These are phyloP conservation scores for Odocoileus hemionus DNA, from an alignment of 2,113 vertebrate species.

Conservation along the genomic window DNA sequence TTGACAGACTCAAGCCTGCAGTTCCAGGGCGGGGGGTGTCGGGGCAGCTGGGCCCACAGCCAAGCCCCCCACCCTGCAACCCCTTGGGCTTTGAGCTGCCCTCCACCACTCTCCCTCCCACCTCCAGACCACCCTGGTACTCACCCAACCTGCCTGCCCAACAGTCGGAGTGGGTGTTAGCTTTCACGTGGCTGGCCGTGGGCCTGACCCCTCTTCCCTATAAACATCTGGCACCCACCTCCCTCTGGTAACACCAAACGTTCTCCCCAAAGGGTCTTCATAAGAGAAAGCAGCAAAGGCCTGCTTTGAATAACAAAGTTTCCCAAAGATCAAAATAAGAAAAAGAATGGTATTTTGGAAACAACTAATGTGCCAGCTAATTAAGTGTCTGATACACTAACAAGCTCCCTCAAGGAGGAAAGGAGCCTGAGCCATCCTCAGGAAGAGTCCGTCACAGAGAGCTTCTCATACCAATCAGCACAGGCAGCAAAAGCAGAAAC, in stretches of 20 bases:
- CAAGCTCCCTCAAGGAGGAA: not conserved
- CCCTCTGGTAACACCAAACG: not conserved
- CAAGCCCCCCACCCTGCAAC: not conserved
- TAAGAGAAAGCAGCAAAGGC: not conserved
- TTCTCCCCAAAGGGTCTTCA: not conserved
- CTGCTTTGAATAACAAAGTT: constrained; percentile 24
- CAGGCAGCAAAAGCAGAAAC: not conserved
- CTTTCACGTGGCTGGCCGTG: not conserved
- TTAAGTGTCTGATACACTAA: constrained; percentile 51
- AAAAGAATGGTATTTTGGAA: constrained; percentile 61
- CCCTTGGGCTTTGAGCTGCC: not conserved
- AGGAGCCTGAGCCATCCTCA: not conserved
- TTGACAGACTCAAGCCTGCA: not conserved
- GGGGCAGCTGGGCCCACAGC: not conserved
- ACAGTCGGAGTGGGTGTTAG: not conserved
- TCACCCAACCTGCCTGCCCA: constrained; percentile 22
- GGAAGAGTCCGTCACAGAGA: not conserved
- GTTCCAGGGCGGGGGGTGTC: not conserved
- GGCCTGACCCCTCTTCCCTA: not conserved
- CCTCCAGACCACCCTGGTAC: constrained; percentile 50
- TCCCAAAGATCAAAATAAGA: constrained; percentile 52
- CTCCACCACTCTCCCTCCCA: not conserved
- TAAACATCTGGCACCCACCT: not conserved
- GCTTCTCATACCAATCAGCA: not conserved
- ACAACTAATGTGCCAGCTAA: constrained; percentile 58